Evolutionary conservation across 2,888 invertebrate genomes (phyloP).

Genomic region (Nemurella pictetii): DNA sequence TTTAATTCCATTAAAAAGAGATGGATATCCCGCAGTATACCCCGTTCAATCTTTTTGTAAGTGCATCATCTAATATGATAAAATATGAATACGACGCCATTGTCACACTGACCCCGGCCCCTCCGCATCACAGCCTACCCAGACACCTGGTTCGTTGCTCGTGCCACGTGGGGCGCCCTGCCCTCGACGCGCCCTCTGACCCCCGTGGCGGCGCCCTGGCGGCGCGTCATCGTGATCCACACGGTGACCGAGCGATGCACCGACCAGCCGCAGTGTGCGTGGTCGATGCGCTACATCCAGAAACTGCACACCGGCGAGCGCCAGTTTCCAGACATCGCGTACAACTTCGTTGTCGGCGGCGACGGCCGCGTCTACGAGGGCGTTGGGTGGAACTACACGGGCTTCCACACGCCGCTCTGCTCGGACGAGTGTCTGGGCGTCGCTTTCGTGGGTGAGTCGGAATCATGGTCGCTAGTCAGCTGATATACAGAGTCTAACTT

Average conservation of each 20-base stretch:
- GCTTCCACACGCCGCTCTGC: constrained; percentile 31
- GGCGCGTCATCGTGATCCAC: constrained; percentile 17
- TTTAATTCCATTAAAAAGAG: too few species aligned
- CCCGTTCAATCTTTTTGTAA: too few species aligned
- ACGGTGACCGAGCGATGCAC: constrained; percentile 10
- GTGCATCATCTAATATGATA: too few species aligned
- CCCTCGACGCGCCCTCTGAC: not conserved
- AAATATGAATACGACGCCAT: too few species aligned
- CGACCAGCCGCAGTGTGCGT: not conserved
- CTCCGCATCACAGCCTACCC: constrained; percentile 16
- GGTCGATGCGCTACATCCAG: constrained; percentile 20
- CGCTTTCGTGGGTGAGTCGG: constrained; percentile 30
- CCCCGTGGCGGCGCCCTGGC: not conserved
- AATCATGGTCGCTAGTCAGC: not conserved
- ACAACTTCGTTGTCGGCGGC: constrained; percentile 49
- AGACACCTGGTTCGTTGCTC: constrained; percentile 26
- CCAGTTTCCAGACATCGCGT: constrained; percentile 43
- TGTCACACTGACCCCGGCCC: too few species aligned
- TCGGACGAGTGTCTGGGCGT: constrained; percentile 21
- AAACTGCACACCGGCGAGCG: not conserved
- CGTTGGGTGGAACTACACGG: constrained; percentile 46
- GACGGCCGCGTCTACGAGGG: constrained; percentile 49
- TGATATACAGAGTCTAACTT: not conserved
- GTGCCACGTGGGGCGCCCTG: constrained; percentile 3
- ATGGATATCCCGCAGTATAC: too few species aligned